phyloP scores from a whole-genome alignment of 2,113 vertebrate genomes.

The Felis catus region F.catus_Fca126_mat1.0 CM031413.1:87669501-87670000 shows the following conservation, averaged over 20 bases:
- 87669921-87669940: background rate
- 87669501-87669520: background rate
- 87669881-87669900: background rate
- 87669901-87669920: background rate
- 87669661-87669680: background rate
- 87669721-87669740: background rate
- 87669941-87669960: background rate
- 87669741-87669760: background rate
- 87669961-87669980: background rate
- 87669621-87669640: background rate
- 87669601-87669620: background rate
- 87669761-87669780: background rate
- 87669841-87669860: background rate
- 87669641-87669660: background rate
- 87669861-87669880: background rate
- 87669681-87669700: background rate
- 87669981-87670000: conserved; percentile 29
- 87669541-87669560: background rate
- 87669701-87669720: background rate
- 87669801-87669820: background rate
- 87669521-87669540: background rate
- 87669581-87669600: conserved; percentile 11
- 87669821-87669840: background rate
- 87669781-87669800: background rate
- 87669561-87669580: background rate